Evolutionary conservation across 2,888 invertebrate species (phyloP).

Genomic region (Cantharis lateralis): DNA sequence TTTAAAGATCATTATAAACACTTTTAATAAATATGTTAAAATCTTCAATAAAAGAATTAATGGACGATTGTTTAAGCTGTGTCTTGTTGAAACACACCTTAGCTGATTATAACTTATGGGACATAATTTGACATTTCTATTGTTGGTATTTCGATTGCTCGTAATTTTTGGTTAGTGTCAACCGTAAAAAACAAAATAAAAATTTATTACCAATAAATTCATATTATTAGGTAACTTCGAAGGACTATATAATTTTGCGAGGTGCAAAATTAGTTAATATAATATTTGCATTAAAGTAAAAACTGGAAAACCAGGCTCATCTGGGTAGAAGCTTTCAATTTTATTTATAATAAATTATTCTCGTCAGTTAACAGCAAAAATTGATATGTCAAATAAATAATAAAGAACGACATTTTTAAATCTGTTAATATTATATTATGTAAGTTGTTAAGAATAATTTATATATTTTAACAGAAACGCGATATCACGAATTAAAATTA

Average conservation of each 20-base stretch:
- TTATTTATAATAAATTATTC: too few relatives aligned
- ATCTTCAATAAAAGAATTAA: not conserved
- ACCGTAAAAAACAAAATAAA: slow-evolving; percentile 26
- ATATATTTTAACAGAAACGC: not conserved
- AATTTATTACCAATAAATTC: slow-evolving; percentile 3
- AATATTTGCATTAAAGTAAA: too few relatives aligned
- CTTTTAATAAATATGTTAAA: not conserved
- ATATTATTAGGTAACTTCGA: not conserved
- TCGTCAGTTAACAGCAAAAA: too few relatives aligned
- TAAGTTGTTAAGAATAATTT: not conserved
- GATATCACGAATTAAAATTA: not conserved
- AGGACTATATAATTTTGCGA: not conserved
- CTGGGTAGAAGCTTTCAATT: too few relatives aligned
- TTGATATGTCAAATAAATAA: too few relatives aligned
- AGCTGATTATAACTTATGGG: slow-evolving; percentile 48
- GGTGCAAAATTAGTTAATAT: too few relatives aligned
- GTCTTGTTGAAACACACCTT: slow-evolving; percentile 34
- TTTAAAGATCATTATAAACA: not conserved
- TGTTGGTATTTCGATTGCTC: slow-evolving; percentile 41
- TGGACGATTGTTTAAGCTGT: not conserved
- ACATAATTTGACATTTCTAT: slow-evolving; percentile 47
- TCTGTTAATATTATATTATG: too few relatives aligned
- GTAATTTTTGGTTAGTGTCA: slow-evolving; percentile 35
- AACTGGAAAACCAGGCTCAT: too few relatives aligned
- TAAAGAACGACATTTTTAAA: too few relatives aligned